Evolutionary conservation across 2,888 invertebrate genomes (phyloP), one percentile per base, ranked within the genome.

Genomic region (Apantesis nais): DNA sequence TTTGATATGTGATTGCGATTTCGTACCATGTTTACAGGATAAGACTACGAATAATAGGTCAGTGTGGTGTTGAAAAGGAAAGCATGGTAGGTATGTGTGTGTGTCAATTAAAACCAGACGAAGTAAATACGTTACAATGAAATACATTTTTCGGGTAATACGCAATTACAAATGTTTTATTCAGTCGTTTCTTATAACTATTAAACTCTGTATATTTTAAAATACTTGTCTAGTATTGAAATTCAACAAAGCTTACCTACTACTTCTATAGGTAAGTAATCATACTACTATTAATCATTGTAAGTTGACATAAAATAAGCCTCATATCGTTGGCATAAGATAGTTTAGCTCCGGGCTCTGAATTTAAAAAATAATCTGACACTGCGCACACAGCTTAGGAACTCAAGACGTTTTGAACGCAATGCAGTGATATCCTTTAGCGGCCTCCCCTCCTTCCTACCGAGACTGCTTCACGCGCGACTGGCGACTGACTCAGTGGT

Each of bases 401-500:
- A 72, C 69, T 77, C 67, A 77, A 74, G 72, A 77, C 74, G 72
- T 74, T 71, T 77, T 74, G 78, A 84, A 81, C 79, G 78, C 79
- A 78, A 75, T 78, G 82, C 78, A 76, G 75, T 83, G 86, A 87
- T 89, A 91, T 87, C 91, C 91, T 89, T 88, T 83, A 82, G 82
- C 81, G 91, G 92, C 90, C 92, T 90, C 92, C 92, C 91, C 90
- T 88, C 85, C 76, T 82, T 87, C 85, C 74, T 82, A 65, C 60
- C 71, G 64, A 83, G 82, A 83, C 83, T 74, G 78, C 84, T 91
- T 91, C 88, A 92, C 91, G 93, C 93, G 84, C 88, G 87, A 90
- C 86, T 89, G 91, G 77, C 81, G 85, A 77, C 87, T 92, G 92
- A 93, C 83, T 93, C 93, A 93, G 78, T 83, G 85, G 88, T 88